phyloP scores from a whole-genome alignment of 2,888 invertebrate genomes.

The Ischnus inquisitorius region DNA sequence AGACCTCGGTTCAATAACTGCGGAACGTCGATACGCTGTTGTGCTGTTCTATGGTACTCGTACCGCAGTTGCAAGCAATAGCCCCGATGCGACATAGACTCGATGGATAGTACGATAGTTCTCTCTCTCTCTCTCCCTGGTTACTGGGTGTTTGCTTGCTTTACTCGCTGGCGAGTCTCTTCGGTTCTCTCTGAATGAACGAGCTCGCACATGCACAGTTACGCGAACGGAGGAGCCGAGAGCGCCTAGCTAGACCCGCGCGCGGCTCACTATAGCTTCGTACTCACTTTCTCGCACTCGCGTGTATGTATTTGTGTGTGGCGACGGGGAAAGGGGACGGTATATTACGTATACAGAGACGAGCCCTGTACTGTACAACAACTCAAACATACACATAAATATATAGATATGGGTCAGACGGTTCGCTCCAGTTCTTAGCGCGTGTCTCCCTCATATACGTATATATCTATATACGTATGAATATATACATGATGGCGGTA shows the following conservation, averaged over 20 bases:
- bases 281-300: conserved; percentile 33
- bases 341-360: conserved; percentile 5
- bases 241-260: conserved; percentile 33
- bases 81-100: conserved; percentile 28
- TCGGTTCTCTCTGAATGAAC: conserved; percentile 63
- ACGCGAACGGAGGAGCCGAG: conserved; percentile 50
- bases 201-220: conserved; percentile 58
- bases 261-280: conserved; percentile 50
- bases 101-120: conserved; percentile 26
- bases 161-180: conserved; percentile 37
- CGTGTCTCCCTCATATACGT: conserved; percentile 42
- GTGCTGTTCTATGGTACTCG: conserved; percentile 30
- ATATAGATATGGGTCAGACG: conserved; percentile 78
- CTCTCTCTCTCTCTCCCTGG: conserved; percentile 31
- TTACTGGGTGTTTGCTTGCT: conserved; percentile 24
- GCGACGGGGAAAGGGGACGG: no score
- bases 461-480: not conserved
- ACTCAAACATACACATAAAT: conserved; percentile 33
- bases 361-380: conserved; percentile 26
- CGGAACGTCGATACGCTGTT: conserved; percentile 64
- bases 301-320: conserved; percentile 15
- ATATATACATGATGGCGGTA: conserved; percentile 6
- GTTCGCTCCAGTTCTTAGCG: conserved; percentile 74
- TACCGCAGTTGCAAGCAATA: conserved; percentile 31
- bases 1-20: conserved; percentile 68